These are phyloP conservation scores for Mus spicilegus DNA, from an alignment of 2,113 vertebrate genomes.

Conservation along the genomic window DNA sequence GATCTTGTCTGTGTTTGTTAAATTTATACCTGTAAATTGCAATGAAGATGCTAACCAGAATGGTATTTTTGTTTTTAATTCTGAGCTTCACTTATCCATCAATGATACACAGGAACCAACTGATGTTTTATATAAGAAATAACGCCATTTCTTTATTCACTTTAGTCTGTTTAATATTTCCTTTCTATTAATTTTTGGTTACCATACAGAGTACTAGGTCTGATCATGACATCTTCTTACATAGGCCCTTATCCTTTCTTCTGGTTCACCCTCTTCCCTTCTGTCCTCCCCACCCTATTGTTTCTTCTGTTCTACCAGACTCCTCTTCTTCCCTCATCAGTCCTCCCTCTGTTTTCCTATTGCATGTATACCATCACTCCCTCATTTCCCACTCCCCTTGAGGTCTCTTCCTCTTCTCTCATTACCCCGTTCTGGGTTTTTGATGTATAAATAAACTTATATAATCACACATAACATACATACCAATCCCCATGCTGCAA, in stretches of 20 bases:
- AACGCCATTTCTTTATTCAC: neutral
- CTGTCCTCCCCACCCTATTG: neutral
- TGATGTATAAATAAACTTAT: neutral
- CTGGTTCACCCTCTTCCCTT: neutral
- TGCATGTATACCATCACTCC: too few relatives aligned
- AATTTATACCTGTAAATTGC: neutral
- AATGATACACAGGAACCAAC: neutral
- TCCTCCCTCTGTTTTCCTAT: neutral
- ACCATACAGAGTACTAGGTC: too few relatives aligned
- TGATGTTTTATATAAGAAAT: neutral
- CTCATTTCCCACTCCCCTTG: too few relatives aligned
- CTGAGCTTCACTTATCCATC: neutral
- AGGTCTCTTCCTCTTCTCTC: neutral
- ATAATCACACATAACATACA: neutral
- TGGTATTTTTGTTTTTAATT: neutral
- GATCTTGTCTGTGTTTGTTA: neutral
- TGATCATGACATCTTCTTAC: neutral
- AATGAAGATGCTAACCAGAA: neutral
- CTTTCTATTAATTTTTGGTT: neutral
- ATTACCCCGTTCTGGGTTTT: neutral
- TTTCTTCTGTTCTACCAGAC: neutral
- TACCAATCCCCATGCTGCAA: too few relatives aligned
- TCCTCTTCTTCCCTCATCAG: neutral
- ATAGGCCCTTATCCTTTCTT: neutral
- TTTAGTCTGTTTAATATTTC: neutral